Evolutionary conservation across 1,140 invertebrate genomes (phyloP), one percentile per base, ranked within the genome.

Genomic region (Mamestra configurata): DNA sequence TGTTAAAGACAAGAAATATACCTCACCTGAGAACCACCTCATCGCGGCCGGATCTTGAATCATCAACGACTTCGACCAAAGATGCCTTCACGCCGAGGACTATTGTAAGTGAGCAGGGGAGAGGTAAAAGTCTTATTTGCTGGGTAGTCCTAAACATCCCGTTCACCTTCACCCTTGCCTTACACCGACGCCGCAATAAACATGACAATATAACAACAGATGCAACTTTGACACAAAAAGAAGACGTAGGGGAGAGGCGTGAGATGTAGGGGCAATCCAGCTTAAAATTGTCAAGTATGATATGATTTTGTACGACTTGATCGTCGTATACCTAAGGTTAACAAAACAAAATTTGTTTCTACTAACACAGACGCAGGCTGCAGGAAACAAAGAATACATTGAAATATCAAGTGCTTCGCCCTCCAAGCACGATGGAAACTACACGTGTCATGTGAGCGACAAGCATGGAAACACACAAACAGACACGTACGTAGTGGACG

Each of bases 401-500:
- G 10, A 75, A 37, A 55, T 80, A 53, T 18, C n/a, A 18, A 35
- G 75, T 22, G 46, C 49, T 20, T 18, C 40, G 1, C 46, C 31
- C 8, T 27, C 35, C 6, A 40, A 43, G 0, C 43, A 49, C 8
- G 72, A 80, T 4, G 80, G 70, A 4, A 78, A 81, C 46, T 81
- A 81, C 11, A 78, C 68, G 15, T 81, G 80, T n/a, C 80, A 59
- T 35, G 80, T 81, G 7, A 78, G 55, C 59, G 70, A 73, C 18
- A 40, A 27, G 49, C 15, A 53, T 35, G 76, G 68, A 24, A 22
- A 57, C 5, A 18, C 40, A 11, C n/a, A 66, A 6, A 77, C 68
- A 51, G 27, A 73, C 11, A 81, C 80, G 2, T 78, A 66, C 20
- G 18, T 55, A 0, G 68, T 81, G 0, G 18, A 73, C n/a, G 68